A percentile compares a stretch with the other conserved stretches of the same genome.
These are phyloP conservation scores for Agrochola lychnidis DNA, from an alignment of 2,888 invertebrate genomes.

Conservation along the genomic window DNA sequence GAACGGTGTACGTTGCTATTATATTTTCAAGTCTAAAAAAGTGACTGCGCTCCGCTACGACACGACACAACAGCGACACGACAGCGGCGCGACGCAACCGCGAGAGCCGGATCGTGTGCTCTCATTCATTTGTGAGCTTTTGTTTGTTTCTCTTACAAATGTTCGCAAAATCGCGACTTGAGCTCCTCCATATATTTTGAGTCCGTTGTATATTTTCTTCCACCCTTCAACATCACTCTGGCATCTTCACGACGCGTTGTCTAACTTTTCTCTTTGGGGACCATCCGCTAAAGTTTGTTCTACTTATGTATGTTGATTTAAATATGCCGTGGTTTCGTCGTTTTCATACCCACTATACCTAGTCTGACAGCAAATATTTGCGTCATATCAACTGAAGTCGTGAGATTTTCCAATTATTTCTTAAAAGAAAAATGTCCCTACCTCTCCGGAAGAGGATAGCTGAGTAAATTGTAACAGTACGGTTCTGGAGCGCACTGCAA, in stretches of 20 bases:
- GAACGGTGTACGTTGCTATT: background rate
- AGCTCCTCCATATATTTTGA: constrained; percentile 23
- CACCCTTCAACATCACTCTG: constrained; percentile 16
- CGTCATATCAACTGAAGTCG: background rate
- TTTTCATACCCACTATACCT: background rate
- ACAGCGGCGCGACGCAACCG: background rate
- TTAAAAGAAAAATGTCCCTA: background rate
- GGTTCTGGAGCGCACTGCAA: background rate
- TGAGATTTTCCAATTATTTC: constrained; percentile 3
- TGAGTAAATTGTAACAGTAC: constrained; percentile 19
- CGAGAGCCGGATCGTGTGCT: constrained; percentile 27
- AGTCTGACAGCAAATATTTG: background rate
- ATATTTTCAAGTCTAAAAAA: constrained; percentile 5
- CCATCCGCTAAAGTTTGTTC: background rate
- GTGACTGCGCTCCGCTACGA: background rate
- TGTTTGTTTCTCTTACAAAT: constrained; percentile 49
- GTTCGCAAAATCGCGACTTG: constrained; percentile 38
- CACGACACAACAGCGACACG: background rate
- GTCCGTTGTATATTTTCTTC: constrained; percentile 21
- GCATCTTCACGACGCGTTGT: constrained; percentile 9
- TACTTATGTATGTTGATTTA: constrained; percentile 4
- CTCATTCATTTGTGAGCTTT: constrained; percentile 40
- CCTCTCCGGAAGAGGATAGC: background rate
- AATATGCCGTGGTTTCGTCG: background rate
- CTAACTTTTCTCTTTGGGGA: constrained; percentile 23